Evolutionary conservation across 2,888 invertebrate genomes (phyloP).

Genomic region (Leucophora obtusa): DNA sequence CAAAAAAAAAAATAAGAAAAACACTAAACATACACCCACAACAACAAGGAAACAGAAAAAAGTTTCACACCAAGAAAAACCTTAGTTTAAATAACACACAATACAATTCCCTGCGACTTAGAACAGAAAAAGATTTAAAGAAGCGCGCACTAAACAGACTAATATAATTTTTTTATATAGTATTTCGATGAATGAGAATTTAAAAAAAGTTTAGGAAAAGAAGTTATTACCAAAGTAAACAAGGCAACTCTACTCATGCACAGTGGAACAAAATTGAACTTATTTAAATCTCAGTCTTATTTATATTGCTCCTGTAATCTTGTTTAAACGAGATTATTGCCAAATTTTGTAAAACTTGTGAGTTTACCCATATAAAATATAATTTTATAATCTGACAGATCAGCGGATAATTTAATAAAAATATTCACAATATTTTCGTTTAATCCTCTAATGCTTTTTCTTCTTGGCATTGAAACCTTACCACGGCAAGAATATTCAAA

Average conservation of each 20-base stretch:
- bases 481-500: too few species aligned
- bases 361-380: too few species aligned
- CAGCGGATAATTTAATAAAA: too few species aligned
- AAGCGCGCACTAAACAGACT: slow-evolving; percentile 33
- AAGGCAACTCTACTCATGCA: neutral
- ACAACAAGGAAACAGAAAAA: slow-evolving; percentile 44
- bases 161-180: slow-evolving; percentile 14
- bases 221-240: neutral
- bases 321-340: too few species aligned
- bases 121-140: slow-evolving; percentile 10
- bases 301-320: too few species aligned
- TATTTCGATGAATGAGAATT: neutral
- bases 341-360: too few species aligned
- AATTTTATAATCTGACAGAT: too few species aligned
- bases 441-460: too few species aligned
- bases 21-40: slow-evolving; percentile 15
- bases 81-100: neutral
- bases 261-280: neutral
- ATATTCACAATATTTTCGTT: too few species aligned
- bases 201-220: neutral
- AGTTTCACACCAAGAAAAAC: slow-evolving; percentile 14
- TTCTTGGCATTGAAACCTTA: too few species aligned
- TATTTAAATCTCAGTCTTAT: neutral
- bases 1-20: slow-evolving; percentile 31
- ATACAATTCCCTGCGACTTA: neutral